These are phyloP conservation scores for Sturnira hondurensis DNA, from an alignment of 2,113 vertebrate species.

Conservation along the genomic window DNA sequence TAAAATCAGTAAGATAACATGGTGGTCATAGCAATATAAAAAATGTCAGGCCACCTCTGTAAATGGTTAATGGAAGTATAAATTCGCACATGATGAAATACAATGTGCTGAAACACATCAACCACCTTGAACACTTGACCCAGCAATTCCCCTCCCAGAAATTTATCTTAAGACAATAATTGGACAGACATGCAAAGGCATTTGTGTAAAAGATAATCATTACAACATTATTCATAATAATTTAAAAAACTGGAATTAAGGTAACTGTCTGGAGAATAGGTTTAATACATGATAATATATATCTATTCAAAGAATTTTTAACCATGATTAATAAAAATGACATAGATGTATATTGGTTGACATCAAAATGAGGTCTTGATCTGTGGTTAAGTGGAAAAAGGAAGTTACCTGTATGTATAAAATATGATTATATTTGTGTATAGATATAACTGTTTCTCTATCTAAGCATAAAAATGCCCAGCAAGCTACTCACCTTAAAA, in stretches of 20 bases:
- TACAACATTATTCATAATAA: neutral
- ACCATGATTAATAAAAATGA: neutral
- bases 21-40: neutral
- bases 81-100: neutral
- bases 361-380: neutral
- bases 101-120: neutral
- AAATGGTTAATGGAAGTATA: neutral
- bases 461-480: neutral
- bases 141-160: neutral
- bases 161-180: neutral
- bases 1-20: slow-evolving; percentile 36
- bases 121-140: neutral
- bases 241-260: neutral
- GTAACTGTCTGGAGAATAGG: neutral
- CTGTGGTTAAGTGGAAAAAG: neutral
- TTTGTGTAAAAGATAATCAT: neutral
- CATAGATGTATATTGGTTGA: neutral
- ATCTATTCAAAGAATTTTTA: neutral
- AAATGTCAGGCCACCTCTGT: neutral
- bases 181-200: neutral
- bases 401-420: neutral
- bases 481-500: neutral
- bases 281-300: neutral
- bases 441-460: neutral
- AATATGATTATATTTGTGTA: neutral